Base-by-base conservation (phyloP, 2,113 vertebrate species). In the Chitala chitala region DNA sequence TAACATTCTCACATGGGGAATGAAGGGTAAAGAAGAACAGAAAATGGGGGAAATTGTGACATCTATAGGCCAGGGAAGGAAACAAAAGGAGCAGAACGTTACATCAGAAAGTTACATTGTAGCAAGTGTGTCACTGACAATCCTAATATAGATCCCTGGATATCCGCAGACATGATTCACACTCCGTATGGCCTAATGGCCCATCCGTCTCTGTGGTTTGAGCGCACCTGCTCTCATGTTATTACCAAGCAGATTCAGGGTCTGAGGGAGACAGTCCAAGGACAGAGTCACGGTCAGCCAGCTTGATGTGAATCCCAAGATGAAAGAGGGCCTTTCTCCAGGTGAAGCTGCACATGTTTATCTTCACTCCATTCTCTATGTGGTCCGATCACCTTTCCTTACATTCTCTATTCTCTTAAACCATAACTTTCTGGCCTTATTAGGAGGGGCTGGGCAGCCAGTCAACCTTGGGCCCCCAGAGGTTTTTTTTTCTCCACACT, bases 91-190 rank as follows among this genome's bases (percentile, higher is more conserved):
- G 64, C 17, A 46, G 22, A 46, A n/a, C 40, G 42, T 68, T 46
- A n/a, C 12, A 22, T n/a, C 53, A 55, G 20, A 68, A 68, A 68
- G 64, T 42, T 68, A 44, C n/a, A 46, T 68, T 68, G 64, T 68
- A 44, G 40, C 46, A n/a, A 68, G 64, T 68, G 64, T 48, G 64
- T 46, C 40, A 46, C 64, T 42, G 40, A 68, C n/a, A 20, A 68
- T 46, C 40, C 10, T 17, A 22, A n/a, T 68, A 46, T 68, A 68
- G 40, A 46, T 68, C 64, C 44, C 46, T 46, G 46, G 24, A 42
- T 12, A 13, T 68, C 22, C 64, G 46, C n/a, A 22, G 1, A 24
- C 64, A 68, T 42, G 15, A n/a, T 17, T 42, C 64, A 38, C 29
- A 42, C 64, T 46, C 26, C 24, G 26, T 24, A 38, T 12, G 26